These are phyloP conservation scores for Zophobas morio DNA, from an alignment of 1,140 invertebrate species.

Conservation along the genomic window DNA sequence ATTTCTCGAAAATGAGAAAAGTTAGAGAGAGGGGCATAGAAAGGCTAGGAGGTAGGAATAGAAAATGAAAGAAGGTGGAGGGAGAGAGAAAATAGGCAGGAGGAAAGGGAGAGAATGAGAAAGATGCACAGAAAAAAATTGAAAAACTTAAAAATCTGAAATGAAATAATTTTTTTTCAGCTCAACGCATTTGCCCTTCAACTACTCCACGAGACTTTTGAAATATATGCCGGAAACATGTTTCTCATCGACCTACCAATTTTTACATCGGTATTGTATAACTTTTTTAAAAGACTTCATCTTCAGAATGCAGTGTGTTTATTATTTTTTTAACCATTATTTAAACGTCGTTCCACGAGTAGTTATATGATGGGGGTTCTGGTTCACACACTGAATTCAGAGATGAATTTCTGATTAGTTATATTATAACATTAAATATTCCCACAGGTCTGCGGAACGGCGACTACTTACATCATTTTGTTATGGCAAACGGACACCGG, in stretches of 20 bases:
- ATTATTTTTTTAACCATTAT: background rate
- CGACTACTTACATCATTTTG: constrained; percentile 6
- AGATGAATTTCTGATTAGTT: no score
- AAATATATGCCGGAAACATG: constrained; percentile 18
- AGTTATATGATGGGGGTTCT: no score
- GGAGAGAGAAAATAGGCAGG: no score
- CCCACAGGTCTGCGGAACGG: background rate
- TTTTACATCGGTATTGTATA: constrained; percentile 20
- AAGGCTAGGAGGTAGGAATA: no score
- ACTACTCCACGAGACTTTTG: constrained; percentile 1
- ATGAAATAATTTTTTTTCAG: constrained; percentile 10
- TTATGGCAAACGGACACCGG: constrained; percentile 7
- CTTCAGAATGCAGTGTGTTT: background rate
- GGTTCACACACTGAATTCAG: no score
- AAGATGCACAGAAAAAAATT: no score
- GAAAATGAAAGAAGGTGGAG: no score
- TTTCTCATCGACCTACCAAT: constrained; percentile 19
- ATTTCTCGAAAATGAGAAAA: no score
- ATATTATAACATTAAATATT: no score
- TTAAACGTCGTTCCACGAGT: no score
- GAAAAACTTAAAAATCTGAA: background rate
- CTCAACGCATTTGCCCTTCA: constrained; percentile 3
- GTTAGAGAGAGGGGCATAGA: no score
- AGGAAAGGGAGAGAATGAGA: no score
- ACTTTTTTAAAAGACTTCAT: background rate